phyloP scores from a whole-genome alignment of 2,113 vertebrate species.

The Thunnus maccoyii region DNA sequence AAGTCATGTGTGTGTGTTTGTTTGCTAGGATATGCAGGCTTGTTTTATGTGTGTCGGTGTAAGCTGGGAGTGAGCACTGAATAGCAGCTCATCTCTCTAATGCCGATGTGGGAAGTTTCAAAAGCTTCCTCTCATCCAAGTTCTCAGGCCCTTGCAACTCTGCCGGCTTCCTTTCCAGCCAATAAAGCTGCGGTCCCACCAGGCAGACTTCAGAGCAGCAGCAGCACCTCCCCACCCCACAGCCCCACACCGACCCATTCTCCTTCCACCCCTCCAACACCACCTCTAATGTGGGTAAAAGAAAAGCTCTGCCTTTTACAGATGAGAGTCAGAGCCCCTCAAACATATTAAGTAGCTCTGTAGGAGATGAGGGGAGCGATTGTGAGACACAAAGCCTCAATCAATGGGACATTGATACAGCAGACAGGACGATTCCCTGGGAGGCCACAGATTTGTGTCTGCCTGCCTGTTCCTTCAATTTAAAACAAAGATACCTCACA shows the following conservation, averaged over 20 bases:
- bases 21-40: constrained; percentile 57
- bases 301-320: constrained; percentile 74
- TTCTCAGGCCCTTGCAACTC: constrained; percentile 84
- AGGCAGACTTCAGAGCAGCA: constrained; percentile 76
- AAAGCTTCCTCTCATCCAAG: constrained; percentile 89
- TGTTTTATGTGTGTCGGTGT: constrained; percentile 34
- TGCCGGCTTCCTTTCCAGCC: constrained; percentile 71
- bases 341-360: constrained; percentile 82
- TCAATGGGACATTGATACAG: constrained; percentile 82
- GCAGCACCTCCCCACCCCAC: constrained; percentile 36
- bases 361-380: constrained; percentile 68
- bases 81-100: constrained; percentile 89
- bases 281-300: constrained; percentile 76
- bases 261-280: constrained; percentile 62
- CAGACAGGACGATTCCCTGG: constrained; percentile 72
- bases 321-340: constrained; percentile 75
- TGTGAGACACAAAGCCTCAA: constrained; percentile 79
- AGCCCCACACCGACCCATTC: constrained; percentile 57
- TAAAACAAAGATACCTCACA: constrained; percentile 42
- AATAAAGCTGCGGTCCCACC: constrained; percentile 75
- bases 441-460: constrained; percentile 58
- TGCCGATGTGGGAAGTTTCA: constrained; percentile 88
- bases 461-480: constrained; percentile 50
- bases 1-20: constrained; percentile 36
- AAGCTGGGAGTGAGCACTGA: constrained; percentile 80